Conservation (phyloP, 2,888 invertebrate genomes). For the Nomada ruficornis region DNA sequence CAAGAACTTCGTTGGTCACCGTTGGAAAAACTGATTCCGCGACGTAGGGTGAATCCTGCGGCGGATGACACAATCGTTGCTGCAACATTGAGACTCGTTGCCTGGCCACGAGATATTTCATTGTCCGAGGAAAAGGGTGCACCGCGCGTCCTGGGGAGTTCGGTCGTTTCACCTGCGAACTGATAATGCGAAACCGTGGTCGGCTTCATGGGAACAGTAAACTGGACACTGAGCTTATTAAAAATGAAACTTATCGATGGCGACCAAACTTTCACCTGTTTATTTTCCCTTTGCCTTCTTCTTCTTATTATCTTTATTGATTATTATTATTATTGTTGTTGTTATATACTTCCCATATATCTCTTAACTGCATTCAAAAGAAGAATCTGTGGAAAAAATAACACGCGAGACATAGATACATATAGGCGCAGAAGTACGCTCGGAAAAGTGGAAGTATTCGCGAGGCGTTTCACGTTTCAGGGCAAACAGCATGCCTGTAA, state of each 20-base stretch:
- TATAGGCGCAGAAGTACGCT: neutral
- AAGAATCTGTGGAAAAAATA: too few relatives aligned
- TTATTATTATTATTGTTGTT: too few relatives aligned
- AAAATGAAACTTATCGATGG: constrained; percentile 2
- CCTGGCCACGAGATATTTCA: constrained; percentile 25
- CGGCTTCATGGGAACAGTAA: neutral
- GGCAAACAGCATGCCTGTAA: constrained; percentile 13
- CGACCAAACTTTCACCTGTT: neutral
- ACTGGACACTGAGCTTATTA: neutral
- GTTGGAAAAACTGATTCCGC: constrained; percentile 54
- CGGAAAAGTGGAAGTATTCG: neutral
- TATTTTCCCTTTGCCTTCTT: neutral
- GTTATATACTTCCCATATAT: too few relatives aligned
- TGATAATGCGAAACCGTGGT: neutral
- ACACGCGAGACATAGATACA: too few relatives aligned
- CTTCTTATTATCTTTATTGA: neutral
- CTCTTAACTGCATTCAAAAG: neutral
- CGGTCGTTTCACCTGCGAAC: constrained; percentile 15
- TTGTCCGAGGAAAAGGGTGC: neutral
- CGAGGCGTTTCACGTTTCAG: constrained; percentile 23
- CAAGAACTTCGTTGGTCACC: constrained; percentile 4
- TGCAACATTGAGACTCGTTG: constrained; percentile 30
- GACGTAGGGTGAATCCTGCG: constrained; percentile 24
- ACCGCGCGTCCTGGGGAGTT: neutral
- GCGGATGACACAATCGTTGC: constrained; percentile 32